Conservation (phyloP, 2,888 invertebrate genomes). For the Hirtodrosophila alboralis region DNA sequence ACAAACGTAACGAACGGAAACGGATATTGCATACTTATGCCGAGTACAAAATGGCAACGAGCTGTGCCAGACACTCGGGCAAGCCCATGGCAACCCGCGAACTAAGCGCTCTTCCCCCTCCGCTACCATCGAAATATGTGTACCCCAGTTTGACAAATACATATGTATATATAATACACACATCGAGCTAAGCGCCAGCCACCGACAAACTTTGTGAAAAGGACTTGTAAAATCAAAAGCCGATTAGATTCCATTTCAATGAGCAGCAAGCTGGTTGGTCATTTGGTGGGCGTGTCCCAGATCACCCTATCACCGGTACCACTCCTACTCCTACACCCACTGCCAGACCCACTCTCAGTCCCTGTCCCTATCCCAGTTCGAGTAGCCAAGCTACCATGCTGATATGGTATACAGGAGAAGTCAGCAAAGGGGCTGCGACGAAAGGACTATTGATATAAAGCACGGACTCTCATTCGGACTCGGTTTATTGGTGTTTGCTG, state of each 20-base stretch:
- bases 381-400: conserved; percentile 4
- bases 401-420: conserved; percentile 3
- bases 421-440: neutral
- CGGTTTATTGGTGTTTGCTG: conserved; percentile 48
- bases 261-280: conserved; percentile 77
- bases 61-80: conserved; percentile 43
- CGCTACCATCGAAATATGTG: conserved; percentile 3
- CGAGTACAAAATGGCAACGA: conserved; percentile 71
- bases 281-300: conserved; percentile 60
- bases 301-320: conserved; percentile 1
- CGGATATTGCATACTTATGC: conserved; percentile 82
- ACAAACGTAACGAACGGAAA: conserved; percentile 79
- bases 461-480: conserved; percentile 29
- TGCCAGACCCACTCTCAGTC: neutral
- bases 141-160: neutral
- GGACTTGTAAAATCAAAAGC: conserved; percentile 81
- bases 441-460: conserved; percentile 31
- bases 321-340: neutral
- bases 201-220: conserved; percentile 72
- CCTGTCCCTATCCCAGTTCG: neutral
- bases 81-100: conserved; percentile 14
- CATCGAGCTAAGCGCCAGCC: conserved; percentile 38
- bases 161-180: conserved; percentile 30
- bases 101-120: no score
- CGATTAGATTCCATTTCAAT: conserved; percentile 81